Conservation (phyloP, 1,140 invertebrate genomes). For the Meloidogyne chitwoodi region DNA sequence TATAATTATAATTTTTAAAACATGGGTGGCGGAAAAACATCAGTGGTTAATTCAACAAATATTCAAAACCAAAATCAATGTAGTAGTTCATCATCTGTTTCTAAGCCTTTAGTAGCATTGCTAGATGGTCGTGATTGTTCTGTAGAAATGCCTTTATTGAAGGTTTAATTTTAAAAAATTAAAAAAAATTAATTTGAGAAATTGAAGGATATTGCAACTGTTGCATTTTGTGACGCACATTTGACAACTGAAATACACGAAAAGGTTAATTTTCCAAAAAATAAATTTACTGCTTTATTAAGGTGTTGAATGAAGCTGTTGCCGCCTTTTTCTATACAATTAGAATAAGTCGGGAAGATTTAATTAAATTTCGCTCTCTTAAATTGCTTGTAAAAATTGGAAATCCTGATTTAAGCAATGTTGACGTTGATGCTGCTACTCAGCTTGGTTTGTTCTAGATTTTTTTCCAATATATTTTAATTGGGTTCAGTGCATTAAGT, state of each 20-base stretch:
- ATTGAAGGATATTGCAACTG: constrained; percentile 83
- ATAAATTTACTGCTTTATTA: no score
- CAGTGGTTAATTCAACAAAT: neutral
- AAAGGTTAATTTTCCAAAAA: constrained; percentile 69
- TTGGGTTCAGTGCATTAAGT: neutral
- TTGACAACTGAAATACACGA: constrained; percentile 98
- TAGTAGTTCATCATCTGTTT: constrained; percentile 46
- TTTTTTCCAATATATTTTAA: no score
- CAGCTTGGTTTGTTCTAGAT: constrained; percentile 62
- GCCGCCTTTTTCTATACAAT: constrained; percentile 99
- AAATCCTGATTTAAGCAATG: constrained; percentile 87
- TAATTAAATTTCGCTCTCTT: constrained; percentile 98
- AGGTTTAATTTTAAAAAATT: constrained; percentile 60
- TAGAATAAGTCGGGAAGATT: constrained; percentile 94
- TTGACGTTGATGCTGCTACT: constrained; percentile 82
- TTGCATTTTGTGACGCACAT: constrained; percentile 99
- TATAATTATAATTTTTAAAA: neutral
- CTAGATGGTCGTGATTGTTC: constrained; percentile 97
- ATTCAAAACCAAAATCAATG: neutral
- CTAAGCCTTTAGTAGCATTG: constrained; percentile 87
- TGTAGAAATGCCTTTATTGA: constrained; percentile 98
- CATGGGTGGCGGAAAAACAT: neutral
- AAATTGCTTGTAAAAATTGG: constrained; percentile 97
- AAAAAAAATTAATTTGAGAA: neutral
- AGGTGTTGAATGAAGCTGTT: constrained; percentile 97